Evolutionary conservation across 2,888 invertebrate genomes (phyloP), one percentile per base, ranked within the genome.

Genomic region (Habroteleia sp.): DNA sequence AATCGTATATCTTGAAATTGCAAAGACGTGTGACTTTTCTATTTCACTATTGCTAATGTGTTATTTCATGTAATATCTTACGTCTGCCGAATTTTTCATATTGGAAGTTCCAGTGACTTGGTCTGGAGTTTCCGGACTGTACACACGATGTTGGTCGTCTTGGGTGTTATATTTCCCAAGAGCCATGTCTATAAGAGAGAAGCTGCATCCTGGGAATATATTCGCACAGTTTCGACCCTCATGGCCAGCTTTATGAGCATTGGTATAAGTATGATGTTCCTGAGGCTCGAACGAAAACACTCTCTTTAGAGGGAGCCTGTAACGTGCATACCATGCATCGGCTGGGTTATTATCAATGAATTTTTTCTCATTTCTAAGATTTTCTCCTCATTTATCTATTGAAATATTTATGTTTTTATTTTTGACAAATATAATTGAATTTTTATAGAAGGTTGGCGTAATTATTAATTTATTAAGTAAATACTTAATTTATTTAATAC

Each of bases 121-220:
- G 33, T 79, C 77, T 11, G 72, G 11, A 56, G 50, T 27, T 35
- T 73, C 68, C 33, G 63, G 44, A 63, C 75, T 37, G 58, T 74
- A 42, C 13, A 69, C 37, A 11, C 77, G 44, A 14, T 29, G 63
- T 7, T 71, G 27, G 60, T 78, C 60, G 62, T 74, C 65, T 39
- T 62, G 68, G 27, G 52, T 65, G 76, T 77, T 85, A 81, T 88
- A 88, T 80, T 82, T 87, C 1, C 94, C 94, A 77, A 94, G 89
- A 2, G 93, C 94, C 86, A 94, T 86, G 81, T 94, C 93, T 46
- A 95, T 90, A 74, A 95, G 85, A 0, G 95, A 95, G 80, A 95
- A 90, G 4, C 92, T 92, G 85, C 95, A 95, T 8, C 88, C 89
- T 66, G 91, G 91, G 82, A 91, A 92, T 81, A 89, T 88, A 46